Evolutionary conservation across 2,797 vertebrate species (phyloP), one percentile per base, ranked within the genome.

Genomic region (Zalophus californianus): DNA sequence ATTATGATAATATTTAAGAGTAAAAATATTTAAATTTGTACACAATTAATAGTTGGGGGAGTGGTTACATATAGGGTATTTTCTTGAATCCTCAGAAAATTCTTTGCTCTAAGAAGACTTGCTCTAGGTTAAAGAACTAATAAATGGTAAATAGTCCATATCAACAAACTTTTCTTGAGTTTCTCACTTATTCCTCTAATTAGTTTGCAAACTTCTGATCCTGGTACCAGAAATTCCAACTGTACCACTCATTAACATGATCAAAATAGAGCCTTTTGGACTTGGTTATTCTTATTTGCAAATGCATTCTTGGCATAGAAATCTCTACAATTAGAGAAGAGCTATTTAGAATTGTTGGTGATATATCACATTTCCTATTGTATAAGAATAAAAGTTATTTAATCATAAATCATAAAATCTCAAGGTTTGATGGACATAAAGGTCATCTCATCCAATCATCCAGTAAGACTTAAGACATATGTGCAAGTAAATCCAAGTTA

Each of bases 401-500:
- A 86, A 96, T 86, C 82, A 86, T 78, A 66, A 86, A 82, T 92
- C 80, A 83, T 86, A 91, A 95, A 91, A 64, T 77, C 88, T 66
- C 62, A 88, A 58, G 10, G 3, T 86, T 58, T 95, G 89, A 94
- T 80, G 35, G 95, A 72, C 91, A 92, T 93, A 97, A 98, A 98
- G 91, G 93, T 98, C 97, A 97, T 72, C 88, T 95, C 54, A 77
- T 91, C 91, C 48, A 95, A 85, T 94, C 95, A 94, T 96, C 58
- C 93, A 44, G 50, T 91, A 95, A 97, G 79, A 96, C 70, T 94
- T 94, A 91, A 97, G 94, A 97, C 84, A 90, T 91, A 96, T 94
- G 80, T 77, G 75, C 78, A 95, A 95, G 96, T 72, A 98, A 97
- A 98, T 98, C 97, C 96, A 86, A 91, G 83, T 94, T 97, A 98